Base-by-base conservation (phyloP, 2,113 vertebrate genomes). In the Baryphthengus martii region DNA sequence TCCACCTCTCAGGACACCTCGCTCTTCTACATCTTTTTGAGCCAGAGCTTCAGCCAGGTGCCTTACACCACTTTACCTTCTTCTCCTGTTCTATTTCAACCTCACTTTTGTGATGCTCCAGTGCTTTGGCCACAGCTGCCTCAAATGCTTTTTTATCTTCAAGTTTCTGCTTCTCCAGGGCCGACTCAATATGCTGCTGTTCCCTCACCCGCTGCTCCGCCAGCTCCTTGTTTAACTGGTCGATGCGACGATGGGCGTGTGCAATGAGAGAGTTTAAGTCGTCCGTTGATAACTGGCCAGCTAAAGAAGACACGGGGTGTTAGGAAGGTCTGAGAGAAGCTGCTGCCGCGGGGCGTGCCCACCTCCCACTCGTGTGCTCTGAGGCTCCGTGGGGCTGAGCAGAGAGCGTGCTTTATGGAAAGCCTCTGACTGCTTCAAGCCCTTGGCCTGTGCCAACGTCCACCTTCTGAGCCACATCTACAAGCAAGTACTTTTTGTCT, bases 221-320 rank as follows among this genome's bases (percentile, higher is more conserved):
- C 72, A 99, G 98, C 94, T 99, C 98, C 87, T 91, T 97, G 96
- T 99, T 99, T 10, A 99, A 95, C 96, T 99, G 99, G 96, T 99
- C 99, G 3, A 99, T 99, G 78, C 99, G 99, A 1, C 99, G 99
- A 91, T 99, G 99, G 1, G 99, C 99, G 0, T 99, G 99, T 2
- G 99, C 99, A 2, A 99, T 99, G 66, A 99, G 98, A 1, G 99
- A 98, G 50, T 99, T 99, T 47, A 99, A 97, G 95, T 99, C 99
- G 0, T 99, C 99, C 0, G 94, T 61, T 5, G 98, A 99, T 61
- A 99, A 90, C 93, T 98, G 98, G 40, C 98, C 99, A 11, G 99
- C 99, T 99, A 9, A 26, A 66, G 89, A 35, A 59, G 65, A 96
- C 29, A 84, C 29, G 4, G 24, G 25, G 15, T 1, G 0, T 96